Evolutionary conservation across 2,888 invertebrate species (phyloP).

Genomic region (Tetragonula carbonaria): DNA sequence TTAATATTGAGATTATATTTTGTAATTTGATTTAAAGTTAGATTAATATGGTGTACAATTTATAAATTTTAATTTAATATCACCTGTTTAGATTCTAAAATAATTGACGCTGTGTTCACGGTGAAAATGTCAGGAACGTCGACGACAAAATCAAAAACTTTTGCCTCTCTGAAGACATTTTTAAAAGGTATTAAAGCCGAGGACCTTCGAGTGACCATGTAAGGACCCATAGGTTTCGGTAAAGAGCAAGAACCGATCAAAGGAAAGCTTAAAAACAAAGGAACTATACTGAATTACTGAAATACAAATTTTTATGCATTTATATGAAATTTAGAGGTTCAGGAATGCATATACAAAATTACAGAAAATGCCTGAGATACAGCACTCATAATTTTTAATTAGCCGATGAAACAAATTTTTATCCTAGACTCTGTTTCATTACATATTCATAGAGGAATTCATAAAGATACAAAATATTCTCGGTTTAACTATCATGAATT

Average conservation of each 20-base stretch:
- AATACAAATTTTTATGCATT: background rate
- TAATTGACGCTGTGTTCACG: conserved; percentile 31
- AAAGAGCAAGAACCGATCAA: conserved; percentile 66
- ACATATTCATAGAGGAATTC: no score
- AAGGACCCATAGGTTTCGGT: conserved; percentile 77
- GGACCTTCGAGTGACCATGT: conserved; percentile 49
- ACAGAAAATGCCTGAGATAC: no score
- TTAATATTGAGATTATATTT: no score
- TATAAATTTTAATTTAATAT: background rate
- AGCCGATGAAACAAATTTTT: no score
- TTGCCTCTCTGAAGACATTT: conserved; percentile 71
- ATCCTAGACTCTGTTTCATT: no score
- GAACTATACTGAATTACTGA: background rate
- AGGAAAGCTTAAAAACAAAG: conserved; percentile 68
- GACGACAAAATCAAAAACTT: conserved; percentile 68
- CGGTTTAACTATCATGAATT: no score
- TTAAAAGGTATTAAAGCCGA: conserved; percentile 69
- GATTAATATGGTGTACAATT: no score
- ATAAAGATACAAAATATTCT: no score
- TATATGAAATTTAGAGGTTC: no score
- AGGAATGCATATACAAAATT: no score
- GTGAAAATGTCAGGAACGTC: conserved; percentile 66
- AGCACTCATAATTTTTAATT: no score
- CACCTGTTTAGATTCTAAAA: conserved; percentile 71
- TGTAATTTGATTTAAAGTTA: no score